A percentile compares a stretch with the other conserved stretches of the same genome.
Conservation (phyloP, 64 coral and sea anemone genomes). For the Montipora efflorescens region DNA sequence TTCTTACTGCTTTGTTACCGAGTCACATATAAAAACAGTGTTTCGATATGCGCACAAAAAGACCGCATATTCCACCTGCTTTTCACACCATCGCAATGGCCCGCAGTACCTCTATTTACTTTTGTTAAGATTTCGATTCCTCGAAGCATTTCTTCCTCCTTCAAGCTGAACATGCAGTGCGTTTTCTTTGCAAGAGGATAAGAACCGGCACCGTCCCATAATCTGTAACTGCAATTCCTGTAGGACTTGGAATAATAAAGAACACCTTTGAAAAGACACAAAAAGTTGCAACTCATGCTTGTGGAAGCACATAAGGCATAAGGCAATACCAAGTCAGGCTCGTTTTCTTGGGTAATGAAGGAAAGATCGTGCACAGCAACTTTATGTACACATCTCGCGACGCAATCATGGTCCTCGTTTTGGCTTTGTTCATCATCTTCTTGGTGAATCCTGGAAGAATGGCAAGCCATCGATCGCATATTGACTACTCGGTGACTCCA, state of each 20-base stretch:
- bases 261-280: too few relatives aligned
- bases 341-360: too few relatives aligned
- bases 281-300: too few relatives aligned
- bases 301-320: too few relatives aligned
- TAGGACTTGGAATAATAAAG: constrained; percentile 26
- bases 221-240: constrained; percentile 61
- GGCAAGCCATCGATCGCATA: too few relatives aligned
- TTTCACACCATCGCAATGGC: constrained; percentile 40
- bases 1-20: constrained; percentile 51
- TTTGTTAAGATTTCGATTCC: not conserved
- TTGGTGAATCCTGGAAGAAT: too few relatives aligned
- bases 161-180: not conserved
- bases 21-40: constrained; percentile 60
- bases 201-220: constrained; percentile 1
- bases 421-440: too few relatives aligned
- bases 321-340: too few relatives aligned
- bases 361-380: too few relatives aligned
- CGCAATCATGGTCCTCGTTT: too few relatives aligned
- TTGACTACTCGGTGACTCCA: too few relatives aligned
- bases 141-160: constrained; percentile 4
- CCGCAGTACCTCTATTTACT: not conserved
- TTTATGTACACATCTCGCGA: too few relatives aligned
- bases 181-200: constrained; percentile 58
- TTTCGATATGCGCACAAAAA: constrained; percentile 22
- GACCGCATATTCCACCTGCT: constrained; percentile 39